A percentile compares a stretch with the other conserved stretches of the same genome.
phyloP scores from a whole-genome alignment of 92 coral and sea anemone genomes.

The Phenganax subtilis region DNA sequence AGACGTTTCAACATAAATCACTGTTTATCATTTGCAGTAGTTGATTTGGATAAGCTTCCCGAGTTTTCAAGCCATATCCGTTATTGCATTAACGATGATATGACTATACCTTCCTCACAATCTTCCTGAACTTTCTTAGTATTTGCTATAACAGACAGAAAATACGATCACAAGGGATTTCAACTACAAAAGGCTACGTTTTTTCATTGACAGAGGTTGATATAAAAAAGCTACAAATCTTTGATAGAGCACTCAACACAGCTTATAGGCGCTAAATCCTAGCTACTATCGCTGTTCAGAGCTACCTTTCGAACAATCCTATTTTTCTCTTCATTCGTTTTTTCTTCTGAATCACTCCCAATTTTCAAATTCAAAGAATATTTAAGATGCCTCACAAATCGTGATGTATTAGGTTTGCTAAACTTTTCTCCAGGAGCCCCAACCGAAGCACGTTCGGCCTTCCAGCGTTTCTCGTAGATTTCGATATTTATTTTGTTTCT shows the following conservation, averaged over 20 bases:
- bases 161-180: too few relatives aligned
- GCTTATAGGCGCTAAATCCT: not conserved
- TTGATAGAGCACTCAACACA: not conserved
- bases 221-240: too few relatives aligned
- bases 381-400: constrained; percentile 11
- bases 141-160: not conserved
- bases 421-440: not conserved
- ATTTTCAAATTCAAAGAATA: constrained; percentile 3
- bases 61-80: too few relatives aligned
- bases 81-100: too few relatives aligned
- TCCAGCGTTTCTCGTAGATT: constrained; percentile 5
- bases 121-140: constrained; percentile 6
- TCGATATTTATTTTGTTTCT: constrained; percentile 4
- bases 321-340: constrained; percentile 8
- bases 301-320: constrained; percentile 18
- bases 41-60: not conserved
- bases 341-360: not conserved
- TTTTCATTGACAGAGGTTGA: too few relatives aligned
- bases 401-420: not conserved
- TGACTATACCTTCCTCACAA: constrained; percentile 19
- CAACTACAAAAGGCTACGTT: too few relatives aligned
- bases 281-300: not conserved
- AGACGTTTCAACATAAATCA: too few relatives aligned
- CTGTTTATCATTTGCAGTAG: not conserved
- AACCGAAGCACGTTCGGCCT: not conserved